Percentiles rank a stretch among this genome's conserved stretches.
Evolutionary conservation across 2,797 vertebrate species (phyloP).

Genomic region (Mus spretus): DNA sequence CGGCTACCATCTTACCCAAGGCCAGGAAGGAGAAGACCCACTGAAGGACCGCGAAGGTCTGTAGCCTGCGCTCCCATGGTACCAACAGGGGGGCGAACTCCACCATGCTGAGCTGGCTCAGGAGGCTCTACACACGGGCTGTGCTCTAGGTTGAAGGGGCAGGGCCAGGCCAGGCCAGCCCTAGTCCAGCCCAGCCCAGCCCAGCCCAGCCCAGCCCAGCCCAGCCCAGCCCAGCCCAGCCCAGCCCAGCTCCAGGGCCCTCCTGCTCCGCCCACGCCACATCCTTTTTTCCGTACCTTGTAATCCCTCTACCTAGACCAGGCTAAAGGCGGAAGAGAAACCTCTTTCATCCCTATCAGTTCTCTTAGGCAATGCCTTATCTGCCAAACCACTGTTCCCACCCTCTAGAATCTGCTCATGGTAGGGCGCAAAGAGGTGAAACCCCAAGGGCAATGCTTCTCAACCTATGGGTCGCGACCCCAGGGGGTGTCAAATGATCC

Average conservation of each 20-base stretch:
- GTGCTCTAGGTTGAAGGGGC: background rate
- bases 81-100: slow-evolving; percentile 91
- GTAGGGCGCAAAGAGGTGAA: background rate
- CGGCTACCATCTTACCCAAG: slow-evolving; percentile 90
- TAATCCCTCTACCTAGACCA: background rate
- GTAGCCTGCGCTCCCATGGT: slow-evolving; percentile 92
- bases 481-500: background rate
- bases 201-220: background rate
- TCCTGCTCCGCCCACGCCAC: background rate
- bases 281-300: slow-evolving; percentile 34
- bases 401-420: background rate
- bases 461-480: background rate
- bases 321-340: background rate
- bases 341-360: background rate
- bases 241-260: background rate
- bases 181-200: background rate
- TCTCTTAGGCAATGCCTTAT: background rate
- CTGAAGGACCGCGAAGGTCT: slow-evolving; percentile 91
- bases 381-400: background rate
- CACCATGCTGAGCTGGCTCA: slow-evolving; percentile 89
- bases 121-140: slow-evolving; percentile 79
- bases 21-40: slow-evolving; percentile 95
- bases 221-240: background rate
- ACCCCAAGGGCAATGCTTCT: background rate
- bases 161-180: background rate